Evolutionary conservation across 2,797 vertebrate genomes (phyloP).

Genomic region (Phoeniculus purpureus): DNA sequence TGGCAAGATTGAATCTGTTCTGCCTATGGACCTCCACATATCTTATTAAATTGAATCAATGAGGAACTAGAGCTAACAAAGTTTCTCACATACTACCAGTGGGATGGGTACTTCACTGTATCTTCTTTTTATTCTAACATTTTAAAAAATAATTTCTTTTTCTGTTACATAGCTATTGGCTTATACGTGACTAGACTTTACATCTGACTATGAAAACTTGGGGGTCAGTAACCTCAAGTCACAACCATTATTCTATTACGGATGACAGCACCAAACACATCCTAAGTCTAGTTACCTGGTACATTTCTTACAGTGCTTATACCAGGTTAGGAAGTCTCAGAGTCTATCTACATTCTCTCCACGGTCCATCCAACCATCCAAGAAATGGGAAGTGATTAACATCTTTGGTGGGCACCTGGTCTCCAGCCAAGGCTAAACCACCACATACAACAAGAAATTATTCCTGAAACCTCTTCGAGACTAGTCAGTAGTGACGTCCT

Average conservation of each 20-base stretch:
- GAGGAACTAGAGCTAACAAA: background rate
- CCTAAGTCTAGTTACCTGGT: background rate
- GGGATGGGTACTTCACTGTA: background rate
- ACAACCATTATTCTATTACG: background rate
- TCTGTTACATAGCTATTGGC: background rate
- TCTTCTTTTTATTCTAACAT: accelerated
- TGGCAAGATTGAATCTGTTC: background rate
- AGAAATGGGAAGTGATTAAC: too few relatives aligned
- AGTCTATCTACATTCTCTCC: background rate
- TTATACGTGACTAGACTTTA: background rate
- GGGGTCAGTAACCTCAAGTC: background rate
- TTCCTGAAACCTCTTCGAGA: background rate
- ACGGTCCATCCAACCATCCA: too few relatives aligned
- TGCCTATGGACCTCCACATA: background rate
- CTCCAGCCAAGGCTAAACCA: too few relatives aligned
- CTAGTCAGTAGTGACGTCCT: background rate
- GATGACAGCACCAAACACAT: background rate
- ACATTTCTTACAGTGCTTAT: background rate
- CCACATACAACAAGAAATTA: background rate
- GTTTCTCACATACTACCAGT: background rate
- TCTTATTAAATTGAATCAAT: background rate
- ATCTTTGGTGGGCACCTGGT: too few relatives aligned
- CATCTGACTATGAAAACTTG: background rate
- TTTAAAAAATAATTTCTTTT: accelerated
- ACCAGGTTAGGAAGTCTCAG: background rate